Percentiles rank a stretch among this genome's conserved stretches.
These are phyloP conservation scores for Oikopleura albicans DNA, from an alignment of 23 tunicate species.

Conservation along the genomic window DNA sequence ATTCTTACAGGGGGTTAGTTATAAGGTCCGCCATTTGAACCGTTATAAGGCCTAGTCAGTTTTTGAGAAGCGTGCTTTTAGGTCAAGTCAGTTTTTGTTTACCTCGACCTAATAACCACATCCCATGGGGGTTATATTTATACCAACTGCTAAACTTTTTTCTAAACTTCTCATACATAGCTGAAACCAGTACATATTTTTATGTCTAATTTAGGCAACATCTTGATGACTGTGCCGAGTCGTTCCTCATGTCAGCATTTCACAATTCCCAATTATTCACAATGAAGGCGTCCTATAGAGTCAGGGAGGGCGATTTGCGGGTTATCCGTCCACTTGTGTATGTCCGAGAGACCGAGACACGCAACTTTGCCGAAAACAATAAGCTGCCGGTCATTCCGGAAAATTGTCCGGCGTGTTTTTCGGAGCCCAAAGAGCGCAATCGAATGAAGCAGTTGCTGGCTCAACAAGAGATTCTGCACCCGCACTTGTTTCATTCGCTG, in stretches of 20 bases:
- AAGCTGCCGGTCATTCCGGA: conserved; percentile 88
- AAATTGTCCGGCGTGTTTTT: conserved; percentile 97
- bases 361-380: conserved; percentile 61
- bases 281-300: conserved; percentile 79
- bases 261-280: conserved; percentile 77
- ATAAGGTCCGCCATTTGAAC: no score
- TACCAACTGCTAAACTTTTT: no score
- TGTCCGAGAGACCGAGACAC: conserved; percentile 71
- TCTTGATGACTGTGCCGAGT: conserved; percentile 85
- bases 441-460: conserved; percentile 92
- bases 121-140: no score
- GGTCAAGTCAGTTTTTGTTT: no score
- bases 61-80: no score
- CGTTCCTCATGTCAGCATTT: conserved; percentile 80
- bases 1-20: no score
- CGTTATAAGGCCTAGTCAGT: no score
- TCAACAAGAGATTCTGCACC: conserved; percentile 83
- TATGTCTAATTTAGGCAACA: conserved; percentile 73
- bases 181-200: no score
- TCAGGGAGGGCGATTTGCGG: conserved; percentile 69
- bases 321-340: conserved; percentile 84
- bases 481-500: conserved; percentile 43
- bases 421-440: conserved; percentile 95
- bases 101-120: no score
- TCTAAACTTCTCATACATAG: no score